Conservation (phyloP, 2,888 invertebrate genomes). For the Cancer borealis region DNA sequence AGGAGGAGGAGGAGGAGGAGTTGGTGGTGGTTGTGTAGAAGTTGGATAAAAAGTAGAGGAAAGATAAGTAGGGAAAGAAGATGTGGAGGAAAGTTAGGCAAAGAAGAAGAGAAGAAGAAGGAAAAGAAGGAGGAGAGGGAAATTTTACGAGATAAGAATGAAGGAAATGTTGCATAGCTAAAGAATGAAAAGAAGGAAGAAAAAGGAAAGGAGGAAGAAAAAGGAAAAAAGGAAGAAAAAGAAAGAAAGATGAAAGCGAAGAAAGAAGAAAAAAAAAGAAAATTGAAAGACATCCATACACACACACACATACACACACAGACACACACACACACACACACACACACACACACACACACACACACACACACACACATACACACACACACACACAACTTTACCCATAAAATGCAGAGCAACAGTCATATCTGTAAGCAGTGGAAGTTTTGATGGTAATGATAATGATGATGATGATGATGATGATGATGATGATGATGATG, state of each 20-base stretch:
- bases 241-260: neutral
- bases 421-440: too few relatives aligned
- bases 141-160: too few relatives aligned
- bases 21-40: neutral
- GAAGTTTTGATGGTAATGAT: neutral
- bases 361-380: constrained; percentile 48
- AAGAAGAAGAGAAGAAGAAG: neutral
- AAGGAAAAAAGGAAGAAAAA: neutral
- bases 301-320: neutral
- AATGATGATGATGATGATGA: too few relatives aligned
- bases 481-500: too few relatives aligned
- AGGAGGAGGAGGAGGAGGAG: neutral
- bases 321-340: neutral
- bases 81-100: neutral
- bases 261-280: neutral
- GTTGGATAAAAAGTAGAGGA: neutral
- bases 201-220: neutral
- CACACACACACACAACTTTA: neutral
- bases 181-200: too few relatives aligned
- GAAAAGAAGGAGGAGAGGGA: too few relatives aligned
- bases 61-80: neutral
- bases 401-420: neutral
- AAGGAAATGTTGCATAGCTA: too few relatives aligned
- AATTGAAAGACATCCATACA: neutral
- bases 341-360: constrained; percentile 15